Percentiles rank a stretch among this genome's conserved stretches.
Conservation (phyloP, 2,797 vertebrate species). For the Tenualosa thibaudeaui region DNA sequence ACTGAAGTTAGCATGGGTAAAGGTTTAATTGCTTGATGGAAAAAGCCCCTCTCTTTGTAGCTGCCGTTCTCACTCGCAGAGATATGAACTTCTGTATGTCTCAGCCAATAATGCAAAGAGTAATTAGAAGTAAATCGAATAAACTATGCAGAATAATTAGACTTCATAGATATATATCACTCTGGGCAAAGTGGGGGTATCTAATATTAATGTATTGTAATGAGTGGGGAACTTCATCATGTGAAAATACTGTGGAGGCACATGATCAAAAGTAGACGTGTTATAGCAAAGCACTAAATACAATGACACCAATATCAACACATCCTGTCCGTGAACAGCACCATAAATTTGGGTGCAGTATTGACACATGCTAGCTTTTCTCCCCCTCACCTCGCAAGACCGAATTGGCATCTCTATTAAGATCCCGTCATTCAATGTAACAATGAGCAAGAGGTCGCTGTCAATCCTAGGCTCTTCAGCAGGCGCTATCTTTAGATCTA, state of each 20-base stretch:
- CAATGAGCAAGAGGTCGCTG: slow-evolving; percentile 52
- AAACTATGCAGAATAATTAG: not conserved
- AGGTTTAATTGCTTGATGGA: slow-evolving; percentile 58
- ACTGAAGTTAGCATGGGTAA: slow-evolving; percentile 45
- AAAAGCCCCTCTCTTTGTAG: slow-evolving; percentile 54
- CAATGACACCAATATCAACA: slow-evolving; percentile 6
- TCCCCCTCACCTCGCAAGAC: slow-evolving; percentile 30
- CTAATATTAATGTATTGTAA: not conserved
- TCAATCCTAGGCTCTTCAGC: slow-evolving; percentile 54
- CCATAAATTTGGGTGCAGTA: slow-evolving; percentile 40
- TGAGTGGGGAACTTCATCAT: not conserved
- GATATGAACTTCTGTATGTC: not conserved
- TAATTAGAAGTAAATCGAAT: not conserved
- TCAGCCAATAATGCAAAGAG: not conserved
- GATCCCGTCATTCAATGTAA: slow-evolving; percentile 53
- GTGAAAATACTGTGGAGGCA: not conserved
- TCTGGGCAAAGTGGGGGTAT: not conserved
- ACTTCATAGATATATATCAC: not conserved
- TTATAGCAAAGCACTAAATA: not conserved
- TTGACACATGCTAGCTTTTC: slow-evolving; percentile 50
- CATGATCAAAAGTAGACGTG: not conserved
- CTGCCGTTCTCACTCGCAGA: slow-evolving; percentile 33
- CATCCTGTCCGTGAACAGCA: slow-evolving; percentile 26
- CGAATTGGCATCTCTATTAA: slow-evolving; percentile 47
- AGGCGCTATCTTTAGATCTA: slow-evolving; percentile 52